Evolutionary conservation across 1,140 invertebrate genomes (phyloP).

Genomic region (Drosophila bocki): DNA sequence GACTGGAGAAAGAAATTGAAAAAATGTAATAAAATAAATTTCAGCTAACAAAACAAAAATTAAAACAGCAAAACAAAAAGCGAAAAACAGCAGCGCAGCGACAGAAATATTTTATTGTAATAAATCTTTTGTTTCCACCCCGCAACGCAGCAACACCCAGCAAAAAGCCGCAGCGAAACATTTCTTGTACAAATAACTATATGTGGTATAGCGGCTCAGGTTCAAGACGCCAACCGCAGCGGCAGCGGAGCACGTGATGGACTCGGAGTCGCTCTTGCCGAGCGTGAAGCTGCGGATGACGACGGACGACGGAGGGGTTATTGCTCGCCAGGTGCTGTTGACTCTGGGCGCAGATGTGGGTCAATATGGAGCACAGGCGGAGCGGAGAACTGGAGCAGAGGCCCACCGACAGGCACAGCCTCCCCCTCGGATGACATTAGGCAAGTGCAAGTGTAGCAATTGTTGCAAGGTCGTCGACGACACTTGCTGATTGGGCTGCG

Average conservation of each 20-base stretch:
- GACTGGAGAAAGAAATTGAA: conserved; percentile 69
- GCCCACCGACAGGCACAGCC: conserved; percentile 9
- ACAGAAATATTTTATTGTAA: conserved; percentile 75
- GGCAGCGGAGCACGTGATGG: conserved; percentile 59
- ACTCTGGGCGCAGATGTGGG: conserved; percentile 48
- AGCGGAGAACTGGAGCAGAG: conserved; percentile 48
- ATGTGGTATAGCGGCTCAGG: conserved; percentile 41
- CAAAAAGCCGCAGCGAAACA: conserved; percentile 37
- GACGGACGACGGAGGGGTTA: conserved; percentile 52
- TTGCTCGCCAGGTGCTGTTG: conserved; percentile 63
- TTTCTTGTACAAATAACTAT: conserved; percentile 50
- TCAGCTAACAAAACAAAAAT: conserved; percentile 59
- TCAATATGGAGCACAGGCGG: conserved; percentile 10
- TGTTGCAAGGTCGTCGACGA: conserved; percentile 48
- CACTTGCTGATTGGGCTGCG: conserved; percentile 32
- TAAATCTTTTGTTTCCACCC: conserved; percentile 76
- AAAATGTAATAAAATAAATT: conserved; percentile 81
- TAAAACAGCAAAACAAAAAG: conserved; percentile 19
- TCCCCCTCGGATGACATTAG: conserved; percentile 43
- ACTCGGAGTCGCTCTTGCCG: conserved; percentile 24
- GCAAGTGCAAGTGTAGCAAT: conserved; percentile 41
- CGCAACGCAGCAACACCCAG: conserved; percentile 24
- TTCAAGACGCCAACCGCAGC: conserved; percentile 60
- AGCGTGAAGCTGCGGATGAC: conserved; percentile 65
- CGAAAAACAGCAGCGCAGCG: conserved; percentile 27